These are phyloP conservation scores for Panurus biarmicus DNA, from an alignment of 2,113 vertebrate species.

Conservation along the genomic window DNA sequence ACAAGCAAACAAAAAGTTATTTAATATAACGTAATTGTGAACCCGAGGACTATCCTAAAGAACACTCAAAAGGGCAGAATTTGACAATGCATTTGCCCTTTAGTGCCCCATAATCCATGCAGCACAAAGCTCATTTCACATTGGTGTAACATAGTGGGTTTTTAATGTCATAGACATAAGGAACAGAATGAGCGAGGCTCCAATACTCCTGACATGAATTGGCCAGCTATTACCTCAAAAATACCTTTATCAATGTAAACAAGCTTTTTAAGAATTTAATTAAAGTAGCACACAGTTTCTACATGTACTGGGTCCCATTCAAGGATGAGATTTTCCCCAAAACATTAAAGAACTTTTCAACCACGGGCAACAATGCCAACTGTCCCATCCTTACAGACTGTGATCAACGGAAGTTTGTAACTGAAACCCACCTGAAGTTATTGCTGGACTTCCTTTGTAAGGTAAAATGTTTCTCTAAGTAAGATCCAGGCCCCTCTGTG, in stretches of 20 bases:
- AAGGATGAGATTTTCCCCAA: neutral
- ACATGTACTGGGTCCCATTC: neutral
- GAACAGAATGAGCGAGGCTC: neutral
- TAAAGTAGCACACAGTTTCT: neutral
- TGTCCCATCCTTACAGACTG: neutral
- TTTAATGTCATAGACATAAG: neutral
- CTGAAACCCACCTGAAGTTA: neutral
- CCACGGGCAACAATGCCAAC: neutral
- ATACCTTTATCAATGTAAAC: neutral
- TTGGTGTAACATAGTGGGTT: neutral
- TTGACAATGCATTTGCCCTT: neutral
- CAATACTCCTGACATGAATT: neutral
- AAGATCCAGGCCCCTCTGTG: neutral
- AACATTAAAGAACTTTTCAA: neutral
- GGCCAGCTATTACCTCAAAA: neutral
- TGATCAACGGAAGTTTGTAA: fast-evolving
- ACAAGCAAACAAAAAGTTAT: neutral
- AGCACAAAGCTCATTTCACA: neutral
- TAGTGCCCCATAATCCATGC: neutral
- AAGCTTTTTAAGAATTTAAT: neutral
- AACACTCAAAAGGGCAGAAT: neutral
- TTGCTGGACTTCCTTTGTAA: neutral
- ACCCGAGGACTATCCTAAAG: neutral
- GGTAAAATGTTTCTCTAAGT: neutral
- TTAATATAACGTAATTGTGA: neutral